Percentiles rank a stretch among this genome's conserved stretches.
Conservation (phyloP, 2,888 invertebrate species). For the Trileptium ribeirensis region DNA sequence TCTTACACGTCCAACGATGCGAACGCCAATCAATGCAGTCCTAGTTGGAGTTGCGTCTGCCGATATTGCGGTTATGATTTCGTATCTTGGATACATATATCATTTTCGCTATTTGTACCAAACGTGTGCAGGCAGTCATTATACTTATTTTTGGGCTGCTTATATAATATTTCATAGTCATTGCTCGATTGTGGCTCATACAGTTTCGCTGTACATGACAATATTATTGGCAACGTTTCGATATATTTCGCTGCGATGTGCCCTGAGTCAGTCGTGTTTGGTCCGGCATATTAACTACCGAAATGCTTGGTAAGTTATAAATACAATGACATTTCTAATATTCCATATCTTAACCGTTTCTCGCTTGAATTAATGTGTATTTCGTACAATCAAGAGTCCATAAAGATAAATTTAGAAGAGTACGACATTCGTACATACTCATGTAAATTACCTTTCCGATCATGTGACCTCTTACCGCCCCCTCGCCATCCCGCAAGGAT, state of each 20-base stretch:
- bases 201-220: not conserved
- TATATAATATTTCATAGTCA: conserved; percentile 19
- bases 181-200: not conserved
- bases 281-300: not conserved
- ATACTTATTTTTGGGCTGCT: conserved; percentile 15
- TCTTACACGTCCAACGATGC: conserved; percentile 14
- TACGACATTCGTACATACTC: too few relatives aligned
- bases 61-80: conserved; percentile 12
- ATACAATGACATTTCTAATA: too few relatives aligned
- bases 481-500: too few relatives aligned
- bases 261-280: not conserved
- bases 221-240: not conserved
- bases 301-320: not conserved
- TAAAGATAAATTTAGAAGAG: too few relatives aligned
- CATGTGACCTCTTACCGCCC: too few relatives aligned
- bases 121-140: not conserved
- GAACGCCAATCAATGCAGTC: conserved; percentile 13
- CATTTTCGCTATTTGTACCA: not conserved
- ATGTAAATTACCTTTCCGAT: too few relatives aligned
- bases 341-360: too few relatives aligned
- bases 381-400: too few relatives aligned
- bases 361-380: too few relatives aligned
- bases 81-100: conserved; percentile 5
- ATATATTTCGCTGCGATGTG: not conserved
- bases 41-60: conserved; percentile 17